Percentiles rank a stretch among this genome's conserved stretches.
Evolutionary conservation across 53 echinoderm and acorn worm genomes (phyloP).

Genomic region (Echinometra lucunter): DNA sequence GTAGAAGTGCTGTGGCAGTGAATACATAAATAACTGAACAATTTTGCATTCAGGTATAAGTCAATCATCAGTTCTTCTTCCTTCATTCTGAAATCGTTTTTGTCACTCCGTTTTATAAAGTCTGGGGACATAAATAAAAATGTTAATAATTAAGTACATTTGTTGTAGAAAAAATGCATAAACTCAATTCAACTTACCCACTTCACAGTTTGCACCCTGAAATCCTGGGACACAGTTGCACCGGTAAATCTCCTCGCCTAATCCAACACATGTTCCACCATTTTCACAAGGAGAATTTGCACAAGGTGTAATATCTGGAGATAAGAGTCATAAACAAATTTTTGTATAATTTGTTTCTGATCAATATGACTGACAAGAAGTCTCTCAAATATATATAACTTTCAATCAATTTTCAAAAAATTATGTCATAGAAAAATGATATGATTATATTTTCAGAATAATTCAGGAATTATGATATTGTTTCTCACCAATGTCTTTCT

Average conservation of each 20-base stretch:
- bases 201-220: slow-evolving; percentile 73
- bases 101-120: neutral
- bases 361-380: too few relatives aligned
- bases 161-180: neutral
- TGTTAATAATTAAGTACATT: neutral
- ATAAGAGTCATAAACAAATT: neutral
- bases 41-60: too few relatives aligned
- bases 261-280: slow-evolving; percentile 74
- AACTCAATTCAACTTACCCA: slow-evolving; percentile 63
- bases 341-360: too few relatives aligned
- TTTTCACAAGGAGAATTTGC: slow-evolving; percentile 74
- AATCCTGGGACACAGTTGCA: slow-evolving; percentile 78
- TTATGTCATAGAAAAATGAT: too few relatives aligned
- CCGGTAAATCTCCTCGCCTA: slow-evolving; percentile 64
- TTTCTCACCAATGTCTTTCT: too few relatives aligned
- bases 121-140: neutral
- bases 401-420: neutral
- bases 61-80: too few relatives aligned
- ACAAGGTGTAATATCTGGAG: slow-evolving; percentile 76
- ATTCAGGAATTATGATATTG: too few relatives aligned
- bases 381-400: neutral
- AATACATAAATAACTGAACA: too few relatives aligned
- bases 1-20: too few relatives aligned
- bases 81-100: too few relatives aligned
- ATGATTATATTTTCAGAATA: too few relatives aligned